These are phyloP conservation scores for Apantesis nais DNA, from an alignment of 2,888 invertebrate species.

Conservation along the genomic window DNA sequence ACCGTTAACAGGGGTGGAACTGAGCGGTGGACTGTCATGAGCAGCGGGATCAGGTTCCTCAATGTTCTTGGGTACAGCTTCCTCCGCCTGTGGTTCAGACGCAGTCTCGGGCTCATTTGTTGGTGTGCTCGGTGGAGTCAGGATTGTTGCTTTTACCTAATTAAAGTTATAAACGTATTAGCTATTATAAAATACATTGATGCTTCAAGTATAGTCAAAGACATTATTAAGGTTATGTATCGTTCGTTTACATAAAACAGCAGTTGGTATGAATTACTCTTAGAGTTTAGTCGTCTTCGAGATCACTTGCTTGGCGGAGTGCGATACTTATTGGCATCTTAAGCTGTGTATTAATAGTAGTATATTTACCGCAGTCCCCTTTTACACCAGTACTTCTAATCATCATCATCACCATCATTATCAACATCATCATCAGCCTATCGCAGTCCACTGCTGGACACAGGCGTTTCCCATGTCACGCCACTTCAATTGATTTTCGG, in stretches of 20 bases:
- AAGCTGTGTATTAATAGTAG: too few relatives aligned
- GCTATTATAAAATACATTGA: neutral
- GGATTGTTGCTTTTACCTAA: constrained; percentile 69
- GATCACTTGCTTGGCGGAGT: too few relatives aligned
- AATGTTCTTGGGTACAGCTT: constrained; percentile 52
- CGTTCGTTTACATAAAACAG: neutral
- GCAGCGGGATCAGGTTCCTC: constrained; percentile 57
- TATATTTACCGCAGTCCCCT: too few relatives aligned
- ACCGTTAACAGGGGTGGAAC: constrained; percentile 71
- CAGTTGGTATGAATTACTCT: neutral
- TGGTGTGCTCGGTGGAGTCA: constrained; percentile 76
- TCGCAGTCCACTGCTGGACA: too few relatives aligned
- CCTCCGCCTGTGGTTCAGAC: constrained; percentile 44
- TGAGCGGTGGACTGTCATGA: constrained; percentile 72
- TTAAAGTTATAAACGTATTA: neutral
- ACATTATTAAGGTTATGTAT: neutral
- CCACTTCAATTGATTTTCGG: too few relatives aligned
- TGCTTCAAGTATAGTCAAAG: neutral
- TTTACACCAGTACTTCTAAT: too few relatives aligned
- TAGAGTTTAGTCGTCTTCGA: neutral
- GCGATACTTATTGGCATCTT: too few relatives aligned
- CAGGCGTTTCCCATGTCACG: too few relatives aligned
- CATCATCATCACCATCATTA: too few relatives aligned
- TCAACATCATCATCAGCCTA: too few relatives aligned
- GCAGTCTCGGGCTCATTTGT: constrained; percentile 58